Evolutionary conservation across 2,113 vertebrate genomes (phyloP).

Genomic region (Stomatorhinus ivindoensis): DNA sequence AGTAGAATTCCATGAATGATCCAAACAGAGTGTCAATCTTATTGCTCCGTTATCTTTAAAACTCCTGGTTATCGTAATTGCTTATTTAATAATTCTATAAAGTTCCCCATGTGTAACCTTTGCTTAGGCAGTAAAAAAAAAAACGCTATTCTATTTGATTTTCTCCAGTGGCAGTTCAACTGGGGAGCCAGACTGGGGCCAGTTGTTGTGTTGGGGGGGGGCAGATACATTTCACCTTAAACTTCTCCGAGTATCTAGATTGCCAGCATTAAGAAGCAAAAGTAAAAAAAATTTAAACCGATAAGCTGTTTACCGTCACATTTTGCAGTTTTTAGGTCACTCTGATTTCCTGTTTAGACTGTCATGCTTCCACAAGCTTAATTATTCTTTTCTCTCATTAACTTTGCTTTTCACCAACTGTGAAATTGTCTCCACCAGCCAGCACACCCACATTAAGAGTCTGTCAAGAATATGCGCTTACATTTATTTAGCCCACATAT

Average conservation of each 20-base stretch:
- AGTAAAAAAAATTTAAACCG: no score
- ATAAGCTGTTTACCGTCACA: neutral
- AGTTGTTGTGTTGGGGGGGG: neutral
- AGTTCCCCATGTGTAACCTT: constrained; percentile 51
- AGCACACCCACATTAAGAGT: no score
- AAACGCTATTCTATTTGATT: neutral
- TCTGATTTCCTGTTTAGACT: neutral
- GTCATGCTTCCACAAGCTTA: neutral
- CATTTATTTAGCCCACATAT: neutral
- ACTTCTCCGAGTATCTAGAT: no score
- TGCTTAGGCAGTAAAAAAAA: constrained; percentile 48
- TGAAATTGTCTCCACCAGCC: no score
- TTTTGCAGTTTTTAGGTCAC: neutral
- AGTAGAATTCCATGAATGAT: neutral
- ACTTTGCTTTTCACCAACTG: no score
- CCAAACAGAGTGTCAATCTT: constrained; percentile 42
- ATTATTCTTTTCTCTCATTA: neutral
- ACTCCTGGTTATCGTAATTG: constrained; percentile 65
- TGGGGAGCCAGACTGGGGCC: neutral
- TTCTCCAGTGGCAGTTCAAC: neutral
- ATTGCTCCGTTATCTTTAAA: constrained; percentile 69
- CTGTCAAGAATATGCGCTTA: no score
- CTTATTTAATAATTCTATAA: constrained; percentile 82
- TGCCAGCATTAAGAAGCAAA: no score
- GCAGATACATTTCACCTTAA: no score